Conservation (phyloP, 1,140 invertebrate genomes). For the Drosophila nebulosa region DNA sequence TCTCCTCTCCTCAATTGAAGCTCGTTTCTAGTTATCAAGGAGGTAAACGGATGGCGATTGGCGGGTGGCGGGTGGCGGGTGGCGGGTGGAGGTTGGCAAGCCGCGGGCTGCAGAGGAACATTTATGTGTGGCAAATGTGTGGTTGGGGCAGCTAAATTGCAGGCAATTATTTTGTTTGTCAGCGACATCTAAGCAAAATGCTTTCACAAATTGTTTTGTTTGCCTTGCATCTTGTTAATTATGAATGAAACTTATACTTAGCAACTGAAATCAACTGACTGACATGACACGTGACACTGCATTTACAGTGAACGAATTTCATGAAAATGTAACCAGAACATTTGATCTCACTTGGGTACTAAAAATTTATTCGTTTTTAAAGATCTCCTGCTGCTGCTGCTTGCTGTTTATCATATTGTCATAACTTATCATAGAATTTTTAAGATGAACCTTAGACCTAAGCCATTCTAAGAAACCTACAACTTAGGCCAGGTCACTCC, state of each 20-base stretch:
- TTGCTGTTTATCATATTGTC: too few species aligned
- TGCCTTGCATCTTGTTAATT: slow-evolving; percentile 64
- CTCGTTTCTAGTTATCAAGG: background rate
- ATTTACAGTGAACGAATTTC: too few species aligned
- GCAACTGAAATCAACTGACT: slow-evolving; percentile 46
- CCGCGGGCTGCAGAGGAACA: background rate
- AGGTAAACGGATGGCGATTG: too few species aligned
- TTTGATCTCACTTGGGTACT: too few species aligned
- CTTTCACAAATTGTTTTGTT: slow-evolving; percentile 9
- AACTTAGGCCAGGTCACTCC: too few species aligned
- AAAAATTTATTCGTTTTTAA: too few species aligned
- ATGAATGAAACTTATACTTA: slow-evolving; percentile 75
- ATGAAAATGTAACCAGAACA: too few species aligned
- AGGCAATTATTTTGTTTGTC: slow-evolving; percentile 69
- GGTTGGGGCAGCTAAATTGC: slow-evolving; percentile 48
- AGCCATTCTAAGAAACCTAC: too few species aligned
- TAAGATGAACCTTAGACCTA: too few species aligned
- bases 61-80: background rate
- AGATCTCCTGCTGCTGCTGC: too few species aligned
- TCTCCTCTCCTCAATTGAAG: slow-evolving; percentile 62
- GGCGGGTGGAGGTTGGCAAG: background rate
- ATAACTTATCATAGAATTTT: too few species aligned
- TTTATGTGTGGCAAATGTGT: background rate
- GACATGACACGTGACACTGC: slow-evolving; percentile 22
- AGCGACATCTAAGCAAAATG: slow-evolving; percentile 13